phyloP scores from a whole-genome alignment of 2,888 invertebrate genomes.

The Ametastegia equiseti region DNA sequence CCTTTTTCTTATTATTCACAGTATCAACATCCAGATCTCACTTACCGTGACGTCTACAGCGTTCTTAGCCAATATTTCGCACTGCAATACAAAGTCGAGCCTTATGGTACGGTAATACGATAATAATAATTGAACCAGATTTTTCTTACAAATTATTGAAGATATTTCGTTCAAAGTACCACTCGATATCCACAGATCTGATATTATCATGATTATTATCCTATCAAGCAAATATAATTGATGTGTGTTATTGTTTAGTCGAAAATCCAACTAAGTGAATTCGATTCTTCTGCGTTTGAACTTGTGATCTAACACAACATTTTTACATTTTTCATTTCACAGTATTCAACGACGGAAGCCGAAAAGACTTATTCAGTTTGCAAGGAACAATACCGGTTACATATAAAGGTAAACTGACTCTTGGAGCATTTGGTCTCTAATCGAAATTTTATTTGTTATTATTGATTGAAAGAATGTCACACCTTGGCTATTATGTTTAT shows the following conservation, averaged over 20 bases:
- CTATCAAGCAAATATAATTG: too few relatives aligned
- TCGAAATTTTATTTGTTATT: too few relatives aligned
- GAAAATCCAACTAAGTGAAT: background rate
- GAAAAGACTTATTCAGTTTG: constrained; percentile 89
- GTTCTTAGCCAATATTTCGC: constrained; percentile 83
- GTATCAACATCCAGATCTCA: constrained; percentile 84
- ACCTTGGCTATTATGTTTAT: background rate
- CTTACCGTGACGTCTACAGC: constrained; percentile 83
- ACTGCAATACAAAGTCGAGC: constrained; percentile 81
- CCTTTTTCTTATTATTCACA: constrained; percentile 72
- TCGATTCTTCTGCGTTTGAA: too few relatives aligned
- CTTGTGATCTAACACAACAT: background rate
- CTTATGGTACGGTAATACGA: constrained; percentile 80
- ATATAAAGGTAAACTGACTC: constrained; percentile 86
- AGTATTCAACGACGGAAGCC: constrained; percentile 93
- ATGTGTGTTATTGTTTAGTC: too few relatives aligned
- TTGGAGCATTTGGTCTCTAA: too few relatives aligned
- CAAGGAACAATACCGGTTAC: constrained; percentile 95
- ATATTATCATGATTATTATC: too few relatives aligned
- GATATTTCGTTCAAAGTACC: too few relatives aligned
- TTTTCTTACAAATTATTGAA: background rate
- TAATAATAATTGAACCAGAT: constrained; percentile 23
- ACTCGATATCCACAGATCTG: too few relatives aligned
- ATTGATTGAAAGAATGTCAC: constrained; percentile 64
- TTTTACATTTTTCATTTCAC: constrained; percentile 53